Base-by-base conservation (phyloP, 92 coral and sea anemone genomes). In the Actinostola sp. region DNA sequence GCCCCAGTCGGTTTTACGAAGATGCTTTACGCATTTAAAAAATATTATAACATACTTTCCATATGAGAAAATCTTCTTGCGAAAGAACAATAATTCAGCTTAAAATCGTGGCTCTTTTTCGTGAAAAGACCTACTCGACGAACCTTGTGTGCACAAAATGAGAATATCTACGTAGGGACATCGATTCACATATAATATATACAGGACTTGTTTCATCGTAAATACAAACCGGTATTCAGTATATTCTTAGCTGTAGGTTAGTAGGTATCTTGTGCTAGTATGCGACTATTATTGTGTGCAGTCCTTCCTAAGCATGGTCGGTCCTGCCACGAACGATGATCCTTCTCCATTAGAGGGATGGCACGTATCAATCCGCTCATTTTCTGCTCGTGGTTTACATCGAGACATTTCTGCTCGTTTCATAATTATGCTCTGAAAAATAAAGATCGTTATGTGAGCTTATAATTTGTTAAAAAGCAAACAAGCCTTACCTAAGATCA, bases 1-100 rank as follows among this genome's bases (percentile, higher is more conserved):
- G 74, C 74, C 74, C 74, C 74, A 51, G 45, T 66, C 34, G 23
- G 29, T 19, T 16, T 8, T 19, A 26, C 50, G 32, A 39, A 23
- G 51, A 31, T 17, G 20, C 23, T 26, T 28, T 30, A 48, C 58
- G 21, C 21, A 44, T 48, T 27, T 12, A 8, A 28, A 21, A 0
- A 28, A 44, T 15, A 2, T 30, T 45, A 17, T 19, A 28, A 28
- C 13, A 51, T 12, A 44, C 31, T 4, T 13, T 9, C 43, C 39
- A 43, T 0, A 51, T 26, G 56, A 6, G n/a, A 8, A 3, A 33
- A 1, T 17, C 42, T 28, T n/a, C 6, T 35, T 45, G 23, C 29
- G 39, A 7, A 33, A 68, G 74, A 33, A 43, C 48, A 16, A 13
- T 27, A 26, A 30, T 12, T 57, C 13, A 2, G 38, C 63, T 57